Percentiles rank a stretch among this genome's conserved stretches.
Conservation (phyloP, 2,888 invertebrate genomes). For the Chrysolina oricalcia region DNA sequence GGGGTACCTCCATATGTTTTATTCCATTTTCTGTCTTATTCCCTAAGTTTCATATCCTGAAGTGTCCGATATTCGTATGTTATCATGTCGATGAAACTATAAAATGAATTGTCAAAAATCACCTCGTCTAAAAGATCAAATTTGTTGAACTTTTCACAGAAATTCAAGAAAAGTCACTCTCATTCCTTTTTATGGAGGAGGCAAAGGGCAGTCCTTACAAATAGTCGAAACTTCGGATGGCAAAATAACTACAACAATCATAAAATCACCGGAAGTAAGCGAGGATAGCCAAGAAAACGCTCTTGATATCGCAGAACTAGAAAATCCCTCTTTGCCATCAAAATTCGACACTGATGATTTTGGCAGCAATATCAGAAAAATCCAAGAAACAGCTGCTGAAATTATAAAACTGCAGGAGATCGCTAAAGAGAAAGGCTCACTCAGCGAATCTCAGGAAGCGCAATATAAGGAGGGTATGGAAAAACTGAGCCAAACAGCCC, state of each 20-base stretch:
- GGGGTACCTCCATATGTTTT: too few relatives aligned
- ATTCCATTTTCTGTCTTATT: too few relatives aligned
- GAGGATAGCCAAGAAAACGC: conserved; percentile 43
- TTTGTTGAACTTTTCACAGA: conserved; percentile 31
- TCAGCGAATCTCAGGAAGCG: conserved; percentile 74
- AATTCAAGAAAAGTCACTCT: conserved; percentile 63
- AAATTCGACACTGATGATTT: conserved; percentile 67
- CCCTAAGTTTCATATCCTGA: too few relatives aligned
- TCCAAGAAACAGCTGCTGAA: conserved; percentile 76
- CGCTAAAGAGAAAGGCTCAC: conserved; percentile 76
- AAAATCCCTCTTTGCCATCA: conserved; percentile 66
- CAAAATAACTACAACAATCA: conserved; percentile 64
- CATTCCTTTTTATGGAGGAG: conserved; percentile 83
- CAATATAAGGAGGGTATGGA: conserved; percentile 76
- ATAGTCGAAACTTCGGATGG: conserved; percentile 75
- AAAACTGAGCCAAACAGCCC: conserved; percentile 64
- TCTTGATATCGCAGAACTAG: conserved; percentile 61
- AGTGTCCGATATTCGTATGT: too few relatives aligned
- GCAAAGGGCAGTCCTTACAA: conserved; percentile 80
- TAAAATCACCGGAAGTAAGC: conserved; percentile 67
- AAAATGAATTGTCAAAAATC: not conserved
- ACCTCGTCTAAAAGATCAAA: not conserved
- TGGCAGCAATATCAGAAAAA: conserved; percentile 75
- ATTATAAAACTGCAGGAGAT: conserved; percentile 77
- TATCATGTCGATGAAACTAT: too few relatives aligned